A percentile compares a stretch with the other conserved stretches of the same genome.
These are phyloP conservation scores for Aphelenchoides fujianensis DNA, from an alignment of 1,140 invertebrate species.

Conservation along the genomic window DNA sequence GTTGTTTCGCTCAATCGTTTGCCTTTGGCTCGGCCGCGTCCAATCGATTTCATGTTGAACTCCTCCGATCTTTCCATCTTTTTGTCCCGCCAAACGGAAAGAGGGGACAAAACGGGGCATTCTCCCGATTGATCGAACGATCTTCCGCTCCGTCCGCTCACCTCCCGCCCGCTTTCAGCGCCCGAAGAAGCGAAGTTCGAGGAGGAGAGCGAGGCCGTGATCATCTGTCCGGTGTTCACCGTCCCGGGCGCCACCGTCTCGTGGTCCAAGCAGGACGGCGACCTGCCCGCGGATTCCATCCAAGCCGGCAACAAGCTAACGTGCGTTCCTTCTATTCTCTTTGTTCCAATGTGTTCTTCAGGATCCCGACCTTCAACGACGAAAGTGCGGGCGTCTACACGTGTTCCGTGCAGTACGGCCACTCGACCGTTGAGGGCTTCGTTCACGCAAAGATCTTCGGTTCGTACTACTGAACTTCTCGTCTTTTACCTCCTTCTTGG, in stretches of 20 bases:
- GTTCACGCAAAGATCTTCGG: slow-evolving; percentile 61
- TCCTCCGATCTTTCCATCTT: not conserved
- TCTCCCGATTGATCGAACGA: too few species aligned
- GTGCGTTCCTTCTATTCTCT: slow-evolving; percentile 27
- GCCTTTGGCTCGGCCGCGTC: too few species aligned
- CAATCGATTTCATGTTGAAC: too few species aligned
- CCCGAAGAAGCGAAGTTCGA: slow-evolving; percentile 51
- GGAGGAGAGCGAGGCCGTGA: slow-evolving; percentile 53
- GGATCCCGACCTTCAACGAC: slow-evolving; percentile 57
- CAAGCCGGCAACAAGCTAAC: slow-evolving; percentile 52
- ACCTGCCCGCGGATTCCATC: slow-evolving; percentile 50
- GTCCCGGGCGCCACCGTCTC: slow-evolving; percentile 58
- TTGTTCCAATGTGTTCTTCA: slow-evolving; percentile 21
- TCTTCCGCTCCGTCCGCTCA: not conserved
- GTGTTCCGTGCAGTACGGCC: slow-evolving; percentile 54
- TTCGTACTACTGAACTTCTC: slow-evolving; percentile 23
- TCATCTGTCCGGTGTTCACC: slow-evolving; percentile 57
- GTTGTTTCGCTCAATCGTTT: slow-evolving; percentile 20
- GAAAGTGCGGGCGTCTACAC: slow-evolving; percentile 50
- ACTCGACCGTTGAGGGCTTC: slow-evolving; percentile 55
- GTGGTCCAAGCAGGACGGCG: slow-evolving; percentile 48
- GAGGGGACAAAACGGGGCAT: too few species aligned
- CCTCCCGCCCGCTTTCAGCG: slow-evolving; percentile 41
- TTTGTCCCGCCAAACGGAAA: too few species aligned
- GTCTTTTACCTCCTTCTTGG: too few species aligned